Evolutionary conservation across 2,113 vertebrate species (phyloP).

Genomic region (Rutilus rutilus): DNA sequence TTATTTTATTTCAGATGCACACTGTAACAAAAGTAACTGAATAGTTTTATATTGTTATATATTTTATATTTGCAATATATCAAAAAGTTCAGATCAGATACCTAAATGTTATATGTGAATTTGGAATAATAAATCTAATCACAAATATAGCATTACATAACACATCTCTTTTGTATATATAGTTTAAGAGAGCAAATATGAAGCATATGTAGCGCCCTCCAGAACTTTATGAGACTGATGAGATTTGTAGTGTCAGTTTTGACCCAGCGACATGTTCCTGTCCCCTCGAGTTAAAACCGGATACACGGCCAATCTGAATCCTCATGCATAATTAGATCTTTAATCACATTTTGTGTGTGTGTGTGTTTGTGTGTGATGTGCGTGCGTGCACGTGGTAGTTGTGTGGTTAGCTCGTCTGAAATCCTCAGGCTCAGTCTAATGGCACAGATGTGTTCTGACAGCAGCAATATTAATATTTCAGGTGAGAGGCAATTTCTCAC

Average conservation of each 20-base stretch:
- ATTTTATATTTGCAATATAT: no score
- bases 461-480: slow-evolving; percentile 33
- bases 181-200: background rate
- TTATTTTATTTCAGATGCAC: background rate
- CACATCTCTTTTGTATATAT: background rate
- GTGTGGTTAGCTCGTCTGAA: slow-evolving; percentile 19
- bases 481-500: slow-evolving; percentile 8
- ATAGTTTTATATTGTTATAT: no score
- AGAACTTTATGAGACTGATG: background rate
- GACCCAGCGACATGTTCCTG: background rate
- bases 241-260: slow-evolving; percentile 24
- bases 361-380: background rate
- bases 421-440: slow-evolving; percentile 21
- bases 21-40: no score
- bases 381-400: background rate
- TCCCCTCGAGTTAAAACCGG: slow-evolving; percentile 3
- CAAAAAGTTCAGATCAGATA: background rate
- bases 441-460: slow-evolving; percentile 28
- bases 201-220: background rate
- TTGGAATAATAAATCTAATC: background rate
- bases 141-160: background rate
- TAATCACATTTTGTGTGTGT: slow-evolving; percentile 18
- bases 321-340: slow-evolving; percentile 28
- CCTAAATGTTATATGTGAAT: background rate
- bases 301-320: slow-evolving; percentile 14